Base-by-base conservation (phyloP, 2,888 invertebrate species). In the Tanypteryx hageni region DNA sequence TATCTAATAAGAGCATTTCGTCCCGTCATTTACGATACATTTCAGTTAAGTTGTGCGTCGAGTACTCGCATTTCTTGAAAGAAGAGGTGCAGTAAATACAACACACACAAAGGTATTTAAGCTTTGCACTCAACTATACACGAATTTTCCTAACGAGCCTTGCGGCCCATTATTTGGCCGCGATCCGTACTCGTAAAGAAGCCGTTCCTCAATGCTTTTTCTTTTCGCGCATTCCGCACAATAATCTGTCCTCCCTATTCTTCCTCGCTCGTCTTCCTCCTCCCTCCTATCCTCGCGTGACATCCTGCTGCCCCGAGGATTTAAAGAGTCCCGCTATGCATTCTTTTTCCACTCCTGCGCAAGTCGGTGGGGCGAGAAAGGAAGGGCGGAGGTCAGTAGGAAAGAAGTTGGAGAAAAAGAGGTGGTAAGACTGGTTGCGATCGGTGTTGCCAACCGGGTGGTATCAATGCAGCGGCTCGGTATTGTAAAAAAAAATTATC, bases 321-420 rank as follows among this genome's bases (percentile, higher is more conserved):
- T 76, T 76, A 76, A 76, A 27, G n/a, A 68, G 68, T 68, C 68
- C 76, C 76, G 76, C 76, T 76, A 76, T 76, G 76, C 76, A 76
- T 76, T 76, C 76, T 76, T 76, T 27, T 76, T 44, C 44, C 44
- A 44, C 44, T 44, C 44, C 76, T 27, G 76, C 76, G 27, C 27
- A 76, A 76, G 22, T 76, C 27, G n/a, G n/a, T 68, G 68, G 18
- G 18, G 68, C 44, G 44, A 44, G 44, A 5, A 44, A 44, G 44
- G 44, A 44, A 44, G 44, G 44, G 44, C 68, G 76, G 76, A 76
- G 76, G 76, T 76, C 76, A 76, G 27, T 76, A 27, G 27, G 27
- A 76, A 27, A 76, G 18, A 18, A 13, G 13, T 76, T 76, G n/a
- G 68, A 22, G 44, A 44, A 44, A 44, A 44, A 44, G 44, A 44